phyloP scores from a whole-genome alignment of 2,888 invertebrate genomes.

The Muschampia plurimacula region DNA sequence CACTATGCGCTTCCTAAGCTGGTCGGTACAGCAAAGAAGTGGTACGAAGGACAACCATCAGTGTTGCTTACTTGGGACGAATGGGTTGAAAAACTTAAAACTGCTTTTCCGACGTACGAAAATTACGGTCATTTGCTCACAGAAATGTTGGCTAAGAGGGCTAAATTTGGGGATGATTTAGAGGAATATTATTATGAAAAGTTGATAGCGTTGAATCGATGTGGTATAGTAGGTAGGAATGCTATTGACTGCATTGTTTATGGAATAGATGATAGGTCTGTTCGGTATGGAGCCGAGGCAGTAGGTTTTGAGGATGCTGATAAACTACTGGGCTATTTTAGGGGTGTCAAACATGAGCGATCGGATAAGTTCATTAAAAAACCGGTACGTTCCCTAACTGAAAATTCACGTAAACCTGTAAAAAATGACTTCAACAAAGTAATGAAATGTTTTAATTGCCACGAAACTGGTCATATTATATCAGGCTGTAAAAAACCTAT shows the following conservation, averaged over 20 bases:
- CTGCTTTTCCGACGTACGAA: conserved; percentile 28
- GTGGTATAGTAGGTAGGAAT: conserved; percentile 35
- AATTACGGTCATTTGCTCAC: conserved; percentile 32
- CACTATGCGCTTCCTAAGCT: conserved; percentile 30
- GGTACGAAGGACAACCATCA: conserved; percentile 23
- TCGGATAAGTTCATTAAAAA: neutral
- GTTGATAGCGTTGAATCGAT: conserved; percentile 39
- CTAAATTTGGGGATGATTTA: conserved; percentile 33
- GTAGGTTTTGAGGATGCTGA: conserved; percentile 10
- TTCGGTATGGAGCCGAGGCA: neutral
- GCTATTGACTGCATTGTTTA: conserved; percentile 41
- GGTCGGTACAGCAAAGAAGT: conserved; percentile 22
- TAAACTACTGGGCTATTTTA: neutral
- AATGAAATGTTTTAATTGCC: neutral
- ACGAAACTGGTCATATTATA: neutral
- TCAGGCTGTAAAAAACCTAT: neutral
- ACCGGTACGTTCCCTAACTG: neutral
- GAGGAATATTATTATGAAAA: conserved; percentile 43
- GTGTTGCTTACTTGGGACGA: conserved; percentile 5
- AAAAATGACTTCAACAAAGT: neutral
- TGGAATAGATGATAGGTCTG: conserved; percentile 34
- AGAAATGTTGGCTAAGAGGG: conserved; percentile 35
- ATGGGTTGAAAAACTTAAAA: conserved; percentile 11
- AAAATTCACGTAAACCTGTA: neutral
- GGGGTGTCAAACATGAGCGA: neutral